Conservation (phyloP, 2,888 invertebrate species). For the Congeria kusceri region DNA sequence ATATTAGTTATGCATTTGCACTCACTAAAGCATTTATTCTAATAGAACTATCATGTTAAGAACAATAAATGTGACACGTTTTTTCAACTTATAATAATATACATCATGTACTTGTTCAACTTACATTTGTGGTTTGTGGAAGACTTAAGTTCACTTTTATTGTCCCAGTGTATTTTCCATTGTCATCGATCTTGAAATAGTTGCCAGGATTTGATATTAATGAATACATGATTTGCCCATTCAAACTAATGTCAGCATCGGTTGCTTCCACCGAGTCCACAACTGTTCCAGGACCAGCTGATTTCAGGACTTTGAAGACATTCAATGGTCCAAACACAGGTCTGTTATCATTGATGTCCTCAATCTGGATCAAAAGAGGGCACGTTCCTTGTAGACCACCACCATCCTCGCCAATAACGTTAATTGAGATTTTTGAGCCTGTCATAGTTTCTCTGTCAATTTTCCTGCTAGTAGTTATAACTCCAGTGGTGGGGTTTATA, state of each 20-base stretch:
- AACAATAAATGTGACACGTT: too few species aligned
- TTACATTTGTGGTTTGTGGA: conserved; percentile 42
- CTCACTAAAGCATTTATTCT: not conserved
- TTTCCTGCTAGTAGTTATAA: conserved; percentile 89
- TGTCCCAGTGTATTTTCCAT: conserved; percentile 92
- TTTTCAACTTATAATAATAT: not conserved
- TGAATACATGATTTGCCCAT: conserved; percentile 87
- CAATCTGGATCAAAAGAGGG: conserved; percentile 89
- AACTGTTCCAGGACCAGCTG: conserved; percentile 26
- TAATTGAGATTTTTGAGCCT: conserved; percentile 84
- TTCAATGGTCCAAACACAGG: conserved; percentile 67
- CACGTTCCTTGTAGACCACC: conserved; percentile 99
- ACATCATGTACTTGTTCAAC: not conserved
- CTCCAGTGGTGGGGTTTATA: conserved; percentile 97
- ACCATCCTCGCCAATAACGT: conserved; percentile 98
- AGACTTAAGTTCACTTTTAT: conserved; percentile 96
- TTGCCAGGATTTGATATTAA: conserved; percentile 90
- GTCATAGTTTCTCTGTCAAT: conserved; percentile 92
- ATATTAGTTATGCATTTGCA: not conserved
- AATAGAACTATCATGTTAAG: not conserved
- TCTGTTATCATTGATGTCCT: conserved; percentile 75
- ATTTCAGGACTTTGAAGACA: conserved; percentile 33
- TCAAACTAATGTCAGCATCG: conserved; percentile 98
- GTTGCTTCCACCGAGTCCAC: conserved; percentile 93
- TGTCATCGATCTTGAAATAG: conserved; percentile 98